Evolutionary conservation across 1,140 invertebrate species (phyloP).

Genomic region (Streblospio benedicti): DNA sequence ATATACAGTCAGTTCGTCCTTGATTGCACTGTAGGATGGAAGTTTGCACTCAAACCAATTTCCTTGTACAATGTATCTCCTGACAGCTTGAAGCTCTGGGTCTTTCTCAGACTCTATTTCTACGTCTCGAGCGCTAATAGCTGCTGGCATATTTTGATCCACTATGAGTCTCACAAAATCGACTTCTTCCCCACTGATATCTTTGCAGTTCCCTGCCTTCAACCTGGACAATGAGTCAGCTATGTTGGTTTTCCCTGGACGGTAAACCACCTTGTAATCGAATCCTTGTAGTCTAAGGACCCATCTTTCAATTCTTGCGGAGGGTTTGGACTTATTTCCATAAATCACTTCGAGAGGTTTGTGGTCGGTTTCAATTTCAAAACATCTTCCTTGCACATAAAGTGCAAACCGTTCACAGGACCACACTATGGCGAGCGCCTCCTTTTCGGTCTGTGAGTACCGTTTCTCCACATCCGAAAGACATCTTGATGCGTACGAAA

Average conservation of each 20-base stretch:
- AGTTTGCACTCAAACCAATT: too few species aligned
- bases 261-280: neutral
- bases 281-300: slow-evolving; percentile 5
- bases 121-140: too few species aligned
- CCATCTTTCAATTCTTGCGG: slow-evolving; percentile 2
- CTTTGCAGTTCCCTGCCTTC: too few species aligned
- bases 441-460: slow-evolving; percentile 1
- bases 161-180: too few species aligned
- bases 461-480: neutral
- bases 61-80: too few species aligned
- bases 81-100: too few species aligned
- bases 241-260: neutral
- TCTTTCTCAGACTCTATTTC: too few species aligned
- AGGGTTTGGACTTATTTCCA: neutral
- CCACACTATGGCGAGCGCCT: slow-evolving; percentile 1
- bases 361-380: slow-evolving; percentile 3
- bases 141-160: too few species aligned
- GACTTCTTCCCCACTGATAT: too few species aligned
- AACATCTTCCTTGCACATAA: neutral
- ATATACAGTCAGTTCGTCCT: too few species aligned
- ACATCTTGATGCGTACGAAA: neutral
- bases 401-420: neutral
- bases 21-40: too few species aligned
- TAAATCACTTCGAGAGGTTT: slow-evolving; percentile 7
- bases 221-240: neutral